Evolutionary conservation across 2,797 vertebrate species (phyloP), one percentile per base, ranked within the genome.

Genomic region (Lacerta bilineata): DNA sequence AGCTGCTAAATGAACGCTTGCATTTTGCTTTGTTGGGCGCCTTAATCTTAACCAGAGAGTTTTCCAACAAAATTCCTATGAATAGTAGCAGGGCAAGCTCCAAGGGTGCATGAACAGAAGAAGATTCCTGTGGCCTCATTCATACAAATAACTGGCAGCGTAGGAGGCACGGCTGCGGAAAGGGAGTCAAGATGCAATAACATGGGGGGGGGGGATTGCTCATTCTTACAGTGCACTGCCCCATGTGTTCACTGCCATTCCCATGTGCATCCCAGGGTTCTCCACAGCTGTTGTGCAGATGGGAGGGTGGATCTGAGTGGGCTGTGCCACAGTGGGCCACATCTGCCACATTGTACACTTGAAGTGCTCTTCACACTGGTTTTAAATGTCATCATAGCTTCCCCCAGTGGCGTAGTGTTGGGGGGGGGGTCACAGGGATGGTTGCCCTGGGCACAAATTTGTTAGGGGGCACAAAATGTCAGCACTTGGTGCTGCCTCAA

Each of bases 1-100:
- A 95, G 94, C 93, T 96, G 93, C 93, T 94, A 89, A 92, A 95
- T 83, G 93, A 83, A 95, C 84, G 90, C 91, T 94, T 93, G 93
- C 94, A 94, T 89, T 94, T 93, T 90, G 20, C 81, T 68, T 55
- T 61, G 27, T 13, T 61, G 90, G 82, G 89, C 74, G 75, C 87
- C 93, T 95, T 95, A 95, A 92, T 92, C 92, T 93, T 84, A 94
- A 84, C 3, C 25, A 18, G 46, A 36, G 50, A n/a, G 29, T 77
- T 93, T 93, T 93, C 90, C 25, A 39, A 88, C 87, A 85, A 81
- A 76, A 80, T 27, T 61, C 55, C 36, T 64, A 81, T 27, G 59
- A 20, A 82, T 66, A 66, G 50, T 23, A 74, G 71, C 55, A 75
- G 39, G 25, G 29, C 71, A 17, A 25, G 61, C 66, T 66, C 43